Evolutionary conservation across 2,797 vertebrate species (phyloP), one percentile per base, ranked within the genome.

Genomic region (Leptodactylus fallax): DNA sequence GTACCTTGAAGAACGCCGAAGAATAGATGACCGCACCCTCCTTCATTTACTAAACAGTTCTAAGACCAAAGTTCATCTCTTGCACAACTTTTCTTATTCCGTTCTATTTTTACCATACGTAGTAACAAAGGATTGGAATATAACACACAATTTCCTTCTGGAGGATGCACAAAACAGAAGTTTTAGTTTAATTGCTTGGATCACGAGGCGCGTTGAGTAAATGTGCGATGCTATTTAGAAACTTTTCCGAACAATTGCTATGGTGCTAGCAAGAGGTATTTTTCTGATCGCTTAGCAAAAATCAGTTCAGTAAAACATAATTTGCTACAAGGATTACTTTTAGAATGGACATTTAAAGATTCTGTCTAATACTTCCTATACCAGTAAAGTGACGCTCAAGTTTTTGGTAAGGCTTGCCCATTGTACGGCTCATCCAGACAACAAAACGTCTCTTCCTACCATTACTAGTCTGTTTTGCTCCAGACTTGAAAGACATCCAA

Each of bases 81-180:
- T 69, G 61, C 63, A 25, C 81, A 83, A 69, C 11, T 55, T 25
- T 83, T 23, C 65, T 25, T 69, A 53, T 21, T 65, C 12, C 23
- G 1, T 55, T 83, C 81, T 83, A 69, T 83, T 83, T 83, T 82
- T 82, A 82, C 13, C 45, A 65, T 58, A n/a, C 7, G 9, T 51
- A 17, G n/a, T 69, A 69, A 69, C 58, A 81, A 69, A 67, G 61
- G 27, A 21, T 65, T 82, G 63, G 81, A 82, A 17, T 67, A 82
- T 11, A 81, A 45, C 19, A 49, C 25, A 79, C 53, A 79, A 7
- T 81, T 81, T 82, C 80, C 80, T 67, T 82, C 61, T 81, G 79
- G 79, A 81, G 47, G 25, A 25, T 81, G 60, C 27, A 80, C 27
- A 80, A 56, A 67, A 82, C n/a, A 67, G 21, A 69, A 55, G 63